A percentile compares a stretch with the other conserved stretches of the same genome.
Conservation (phyloP, 2,113 vertebrate species). For the Corvus hawaiiensis region DNA sequence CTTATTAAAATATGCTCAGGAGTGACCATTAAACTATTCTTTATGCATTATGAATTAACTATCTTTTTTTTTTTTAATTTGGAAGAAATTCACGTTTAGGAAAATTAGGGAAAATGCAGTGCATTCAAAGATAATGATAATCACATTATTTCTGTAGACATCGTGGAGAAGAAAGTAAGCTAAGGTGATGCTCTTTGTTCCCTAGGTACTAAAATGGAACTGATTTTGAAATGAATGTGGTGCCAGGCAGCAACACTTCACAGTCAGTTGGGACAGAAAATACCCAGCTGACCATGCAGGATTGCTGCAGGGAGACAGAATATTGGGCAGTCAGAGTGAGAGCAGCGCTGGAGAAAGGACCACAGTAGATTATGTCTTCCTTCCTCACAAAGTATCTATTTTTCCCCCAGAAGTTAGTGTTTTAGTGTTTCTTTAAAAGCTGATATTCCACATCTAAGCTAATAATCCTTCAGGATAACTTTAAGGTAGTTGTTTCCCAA, state of each 20-base stretch:
- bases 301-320: background rate
- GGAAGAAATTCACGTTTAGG: background rate
- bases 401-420: background rate
- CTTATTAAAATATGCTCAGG: background rate
- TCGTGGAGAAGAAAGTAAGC: rapidly evolving
- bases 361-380: background rate
- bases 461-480: background rate
- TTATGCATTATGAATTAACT: background rate
- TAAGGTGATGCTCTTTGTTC: background rate
- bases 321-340: background rate
- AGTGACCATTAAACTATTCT: background rate
- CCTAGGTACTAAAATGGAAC: background rate
- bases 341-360: background rate
- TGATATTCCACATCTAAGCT: background rate
- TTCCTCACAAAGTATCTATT: background rate
- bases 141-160: background rate
- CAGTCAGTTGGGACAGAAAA: background rate
- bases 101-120: background rate
- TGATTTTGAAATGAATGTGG: background rate
- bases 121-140: background rate
- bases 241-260: background rate
- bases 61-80: background rate
- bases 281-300: background rate
- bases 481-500: background rate
- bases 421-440: background rate